These are phyloP conservation scores for Buceros bicornis DNA, from an alignment of 2,797 vertebrate genomes.

Conservation along the genomic window DNA sequence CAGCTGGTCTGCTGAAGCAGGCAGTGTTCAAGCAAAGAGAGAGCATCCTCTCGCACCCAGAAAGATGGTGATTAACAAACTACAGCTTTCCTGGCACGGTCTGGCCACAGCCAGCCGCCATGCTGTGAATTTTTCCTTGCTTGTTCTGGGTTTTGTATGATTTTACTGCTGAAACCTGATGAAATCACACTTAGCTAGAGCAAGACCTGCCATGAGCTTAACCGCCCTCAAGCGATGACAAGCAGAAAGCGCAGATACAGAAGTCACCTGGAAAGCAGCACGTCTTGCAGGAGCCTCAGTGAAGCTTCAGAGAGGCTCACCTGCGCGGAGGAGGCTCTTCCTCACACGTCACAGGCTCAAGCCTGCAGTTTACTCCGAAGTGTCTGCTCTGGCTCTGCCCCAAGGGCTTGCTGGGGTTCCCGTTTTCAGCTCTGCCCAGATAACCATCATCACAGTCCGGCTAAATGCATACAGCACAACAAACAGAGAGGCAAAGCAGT, in stretches of 20 bases:
- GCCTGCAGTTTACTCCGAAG: neutral
- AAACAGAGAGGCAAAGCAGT: neutral
- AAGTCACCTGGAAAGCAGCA: neutral
- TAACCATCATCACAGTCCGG: neutral
- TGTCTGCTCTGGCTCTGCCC: neutral
- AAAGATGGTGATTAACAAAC: neutral
- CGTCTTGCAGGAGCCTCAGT: neutral
- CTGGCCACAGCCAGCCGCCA: neutral
- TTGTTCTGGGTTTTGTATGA: neutral
- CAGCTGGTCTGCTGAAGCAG: neutral
- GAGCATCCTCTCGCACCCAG: neutral
- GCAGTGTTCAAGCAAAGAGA: neutral
- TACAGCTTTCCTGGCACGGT: neutral
- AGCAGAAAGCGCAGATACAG: conserved; percentile 17
- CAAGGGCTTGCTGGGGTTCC: neutral
- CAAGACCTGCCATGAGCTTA: neutral
- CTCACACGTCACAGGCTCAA: neutral
- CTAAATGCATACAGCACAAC: neutral
- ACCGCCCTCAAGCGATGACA: conserved; percentile 6
- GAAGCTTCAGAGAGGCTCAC: neutral
- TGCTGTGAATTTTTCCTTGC: neutral
- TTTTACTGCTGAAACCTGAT: neutral
- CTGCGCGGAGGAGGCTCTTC: neutral
- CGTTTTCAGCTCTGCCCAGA: neutral
- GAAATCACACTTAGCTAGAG: neutral